phyloP scores from a whole-genome alignment of 2,797 vertebrate species.

The Dicrostonyx torquatus region DNA sequence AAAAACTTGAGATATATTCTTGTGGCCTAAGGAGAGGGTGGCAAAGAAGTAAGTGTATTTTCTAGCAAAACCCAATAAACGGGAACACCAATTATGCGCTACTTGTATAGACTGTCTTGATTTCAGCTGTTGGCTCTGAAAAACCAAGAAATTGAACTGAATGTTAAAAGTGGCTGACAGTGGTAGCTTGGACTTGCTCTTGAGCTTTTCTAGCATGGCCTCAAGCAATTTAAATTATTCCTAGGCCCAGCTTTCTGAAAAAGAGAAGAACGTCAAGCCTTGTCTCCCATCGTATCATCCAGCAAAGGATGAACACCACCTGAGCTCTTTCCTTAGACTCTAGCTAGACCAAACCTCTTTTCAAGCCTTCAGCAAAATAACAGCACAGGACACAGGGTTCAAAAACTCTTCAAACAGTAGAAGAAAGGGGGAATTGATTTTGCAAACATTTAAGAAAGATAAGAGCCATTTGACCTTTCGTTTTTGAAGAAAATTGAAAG shows the following conservation, averaged over 20 bases:
- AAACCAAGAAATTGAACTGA: neutral
- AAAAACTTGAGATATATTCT: neutral
- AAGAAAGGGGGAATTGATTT: neutral
- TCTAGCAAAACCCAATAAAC: neutral
- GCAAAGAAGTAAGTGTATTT: neutral
- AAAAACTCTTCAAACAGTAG: neutral
- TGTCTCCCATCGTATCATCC: too few relatives aligned
- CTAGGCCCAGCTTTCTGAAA: neutral
- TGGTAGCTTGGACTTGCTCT: neutral
- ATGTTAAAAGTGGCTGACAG: neutral
- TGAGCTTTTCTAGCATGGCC: conserved; percentile 14
- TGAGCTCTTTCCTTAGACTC: neutral
- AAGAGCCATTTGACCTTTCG: neutral
- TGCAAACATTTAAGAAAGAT: neutral
- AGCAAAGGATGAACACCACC: too few relatives aligned
- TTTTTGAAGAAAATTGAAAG: neutral
- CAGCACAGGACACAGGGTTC: neutral
- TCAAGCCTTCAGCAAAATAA: neutral
- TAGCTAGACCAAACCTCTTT: neutral
- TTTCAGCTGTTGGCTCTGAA: neutral
- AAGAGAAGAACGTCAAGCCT: neutral
- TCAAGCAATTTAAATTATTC: neutral
- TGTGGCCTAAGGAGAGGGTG: neutral
- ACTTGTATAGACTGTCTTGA: neutral
- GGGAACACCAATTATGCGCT: neutral